Evolutionary conservation across 2,797 vertebrate genomes (phyloP).

Genomic region (Bufotes viridis): DNA sequence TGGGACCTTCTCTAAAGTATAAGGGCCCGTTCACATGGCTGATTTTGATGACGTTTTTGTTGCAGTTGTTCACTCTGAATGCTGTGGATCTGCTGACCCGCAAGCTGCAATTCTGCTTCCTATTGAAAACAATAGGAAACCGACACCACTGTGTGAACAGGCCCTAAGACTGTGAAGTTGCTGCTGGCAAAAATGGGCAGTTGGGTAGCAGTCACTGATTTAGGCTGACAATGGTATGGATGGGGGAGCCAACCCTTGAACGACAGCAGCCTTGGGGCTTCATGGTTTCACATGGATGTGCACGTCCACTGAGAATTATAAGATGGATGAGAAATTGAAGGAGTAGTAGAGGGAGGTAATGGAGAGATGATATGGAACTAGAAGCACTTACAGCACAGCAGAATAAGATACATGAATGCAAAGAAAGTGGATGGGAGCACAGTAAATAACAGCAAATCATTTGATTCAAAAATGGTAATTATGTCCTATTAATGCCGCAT

Average conservation of each 20-base stretch:
- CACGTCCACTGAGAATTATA: not conserved
- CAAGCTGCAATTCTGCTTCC: no score
- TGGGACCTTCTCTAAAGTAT: no score
- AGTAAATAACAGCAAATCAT: conserved; percentile 4
- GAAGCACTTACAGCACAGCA: not conserved
- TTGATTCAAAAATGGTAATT: conserved; percentile 1
- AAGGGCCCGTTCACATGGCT: no score
- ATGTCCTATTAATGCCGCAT: not conserved
- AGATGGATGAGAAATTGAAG: not conserved
- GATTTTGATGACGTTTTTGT: no score
- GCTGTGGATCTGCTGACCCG: no score
- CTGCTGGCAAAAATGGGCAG: not conserved
- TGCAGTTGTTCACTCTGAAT: no score
- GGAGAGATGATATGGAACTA: not conserved
- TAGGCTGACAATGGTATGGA: not conserved
- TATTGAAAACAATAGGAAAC: no score
- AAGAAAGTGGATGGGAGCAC: not conserved
- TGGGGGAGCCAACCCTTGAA: not conserved
- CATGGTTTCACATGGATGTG: no score
- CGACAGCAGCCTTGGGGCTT: not conserved
- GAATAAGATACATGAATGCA: not conserved
- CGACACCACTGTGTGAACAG: no score
- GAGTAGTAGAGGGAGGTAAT: not conserved
- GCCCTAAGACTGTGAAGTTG: no score
- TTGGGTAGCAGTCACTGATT: not conserved